A percentile compares a stretch with the other conserved stretches of the same genome.
phyloP scores from a whole-genome alignment of 30 jellyfish, hydroid and myxozoan species.

The Chrysaora quinquecirrha region DNA sequence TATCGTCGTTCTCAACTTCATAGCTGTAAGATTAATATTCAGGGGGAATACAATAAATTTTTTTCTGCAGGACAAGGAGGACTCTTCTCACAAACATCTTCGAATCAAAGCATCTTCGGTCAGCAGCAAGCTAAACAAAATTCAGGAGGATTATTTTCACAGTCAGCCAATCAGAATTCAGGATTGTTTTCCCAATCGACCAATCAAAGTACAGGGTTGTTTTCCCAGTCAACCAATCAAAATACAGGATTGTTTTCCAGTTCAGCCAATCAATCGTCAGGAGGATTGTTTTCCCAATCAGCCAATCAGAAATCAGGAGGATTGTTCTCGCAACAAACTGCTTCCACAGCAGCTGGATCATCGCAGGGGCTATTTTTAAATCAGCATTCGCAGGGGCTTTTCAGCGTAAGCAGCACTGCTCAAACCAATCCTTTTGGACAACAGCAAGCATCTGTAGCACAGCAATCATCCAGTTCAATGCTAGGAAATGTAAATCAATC shows the following conservation, averaged over 20 bases:
- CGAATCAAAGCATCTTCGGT: background rate
- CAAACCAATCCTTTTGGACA: slow-evolving; percentile 38
- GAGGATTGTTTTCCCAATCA: slow-evolving; percentile 9
- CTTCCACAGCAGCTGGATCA: background rate
- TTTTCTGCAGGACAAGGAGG: background rate
- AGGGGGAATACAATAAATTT: background rate
- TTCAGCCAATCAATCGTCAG: background rate
- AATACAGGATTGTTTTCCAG: slow-evolving; percentile 27
- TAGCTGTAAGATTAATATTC: background rate
- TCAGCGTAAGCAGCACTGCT: slow-evolving; percentile 11
- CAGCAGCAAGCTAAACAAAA: background rate
- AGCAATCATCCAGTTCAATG: background rate
- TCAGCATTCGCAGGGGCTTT: slow-evolving; percentile 30
- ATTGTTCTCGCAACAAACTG: slow-evolving; percentile 6
- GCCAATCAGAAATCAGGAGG: background rate
- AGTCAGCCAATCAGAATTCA: background rate
- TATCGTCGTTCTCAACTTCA: background rate
- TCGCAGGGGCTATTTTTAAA: slow-evolving; percentile 3
- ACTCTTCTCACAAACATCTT: background rate
- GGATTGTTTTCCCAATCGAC: slow-evolving; percentile 1
- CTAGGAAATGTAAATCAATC: background rate
- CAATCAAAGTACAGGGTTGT: background rate
- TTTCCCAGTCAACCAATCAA: background rate
- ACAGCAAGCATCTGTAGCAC: background rate
- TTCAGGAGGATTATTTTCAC: background rate